Evolutionary conservation across 2,797 vertebrate genomes (phyloP), one percentile per base, ranked within the genome.

Genomic region (Hoplostethus mediterraneus): DNA sequence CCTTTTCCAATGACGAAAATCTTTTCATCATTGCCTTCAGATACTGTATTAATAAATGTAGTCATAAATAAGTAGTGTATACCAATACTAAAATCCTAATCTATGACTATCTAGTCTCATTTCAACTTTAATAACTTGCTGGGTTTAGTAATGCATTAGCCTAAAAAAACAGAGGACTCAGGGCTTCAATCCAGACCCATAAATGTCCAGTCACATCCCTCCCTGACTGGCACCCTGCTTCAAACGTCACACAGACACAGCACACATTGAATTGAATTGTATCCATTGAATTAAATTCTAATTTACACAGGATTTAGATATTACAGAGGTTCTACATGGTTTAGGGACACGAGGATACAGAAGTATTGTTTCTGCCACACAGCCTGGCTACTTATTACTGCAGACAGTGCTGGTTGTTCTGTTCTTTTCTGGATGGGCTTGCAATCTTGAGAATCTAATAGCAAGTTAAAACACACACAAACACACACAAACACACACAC

Each of bases 251-350:
- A 80, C 47, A 33, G 33, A 71, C 58, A 0, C 40, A 63, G 67
- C 71, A 58, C 78, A 62, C 73, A 71, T 82, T 77, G 53, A 85
- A 87, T 77, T 82, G 78, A 81, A 87, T 78, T 66, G 77, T 85
- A 80, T 85, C 77, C 44, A 45, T 66, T 85, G 80, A 85, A 83
- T 90, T 84, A 53, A 86, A 90, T 90, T 33, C 86, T 83, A 89
- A 92, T 89, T 84, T 87, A 80, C 82, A 84, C 73, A 77, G 71
- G 77, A 76, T 77, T 81, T 77, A 56, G 76, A 85, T 90, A 90
- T 88, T 88, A 89, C 80, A 84, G 71, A 57, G 65, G 76, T 77
- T 87, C 78, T 86, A 71, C 33, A 33, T 33, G 33, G 33, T 68
- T 77, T 69, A 73, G 77, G 74, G 85, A 87, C 80, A 84, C 82